These are phyloP conservation scores for Cacoxenus indagator DNA, from an alignment of 2,888 invertebrate genomes.

Conservation along the genomic window DNA sequence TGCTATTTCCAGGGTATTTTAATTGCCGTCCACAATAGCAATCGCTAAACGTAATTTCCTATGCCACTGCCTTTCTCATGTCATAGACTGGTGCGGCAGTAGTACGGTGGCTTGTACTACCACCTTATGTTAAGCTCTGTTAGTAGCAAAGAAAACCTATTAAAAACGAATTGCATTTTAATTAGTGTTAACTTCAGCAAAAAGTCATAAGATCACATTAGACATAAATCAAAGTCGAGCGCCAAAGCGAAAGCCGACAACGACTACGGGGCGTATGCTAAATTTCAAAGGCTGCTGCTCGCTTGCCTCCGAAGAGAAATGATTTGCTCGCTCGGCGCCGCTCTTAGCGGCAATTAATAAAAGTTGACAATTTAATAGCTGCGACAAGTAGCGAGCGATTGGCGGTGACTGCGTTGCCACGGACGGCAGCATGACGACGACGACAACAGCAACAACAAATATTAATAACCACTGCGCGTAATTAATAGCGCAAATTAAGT, in stretches of 20 bases:
- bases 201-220: conserved; percentile 22
- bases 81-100: too few relatives aligned
- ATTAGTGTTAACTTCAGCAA: conserved; percentile 29
- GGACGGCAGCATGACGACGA: conserved; percentile 16
- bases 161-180: conserved; percentile 39
- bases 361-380: conserved; percentile 68
- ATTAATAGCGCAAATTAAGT: conserved; percentile 65
- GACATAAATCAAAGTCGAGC: not conserved
- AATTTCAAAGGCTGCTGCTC: conserved; percentile 35
- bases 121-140: too few relatives aligned
- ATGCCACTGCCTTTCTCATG: too few relatives aligned
- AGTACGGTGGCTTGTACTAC: too few relatives aligned
- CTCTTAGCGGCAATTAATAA: conserved; percentile 67
- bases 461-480: conserved; percentile 64
- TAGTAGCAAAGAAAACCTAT: too few relatives aligned
- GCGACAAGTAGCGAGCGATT: conserved; percentile 61
- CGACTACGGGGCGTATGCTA: conserved; percentile 55
- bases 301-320: conserved; percentile 52
- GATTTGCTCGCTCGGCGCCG: not conserved
- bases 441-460: conserved; percentile 34
- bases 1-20: too few relatives aligned
- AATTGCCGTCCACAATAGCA: too few relatives aligned
- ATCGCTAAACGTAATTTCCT: too few relatives aligned
- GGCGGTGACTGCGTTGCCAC: conserved; percentile 22
- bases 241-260: not conserved